Percentiles rank a stretch among this genome's conserved stretches.
phyloP scores from a whole-genome alignment of 2,113 vertebrate genomes.

The Indicator indicator region DNA sequence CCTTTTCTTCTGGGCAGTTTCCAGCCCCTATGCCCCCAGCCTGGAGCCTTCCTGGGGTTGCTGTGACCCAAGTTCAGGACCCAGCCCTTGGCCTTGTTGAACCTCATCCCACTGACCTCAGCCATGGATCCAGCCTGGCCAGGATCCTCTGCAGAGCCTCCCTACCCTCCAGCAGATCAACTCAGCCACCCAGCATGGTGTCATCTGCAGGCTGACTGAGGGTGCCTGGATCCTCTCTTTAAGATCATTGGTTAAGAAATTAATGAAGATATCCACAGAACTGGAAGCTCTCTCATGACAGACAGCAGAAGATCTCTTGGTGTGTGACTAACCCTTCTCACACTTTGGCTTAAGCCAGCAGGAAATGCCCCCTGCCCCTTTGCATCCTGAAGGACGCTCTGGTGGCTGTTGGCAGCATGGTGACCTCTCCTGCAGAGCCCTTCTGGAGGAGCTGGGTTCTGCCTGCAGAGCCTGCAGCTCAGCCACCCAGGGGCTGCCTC shows the following conservation, averaged over 20 bases:
- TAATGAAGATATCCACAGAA: neutral
- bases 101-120: neutral
- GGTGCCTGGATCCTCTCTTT: neutral
- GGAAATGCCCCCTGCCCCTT: neutral
- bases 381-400: neutral
- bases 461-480: neutral
- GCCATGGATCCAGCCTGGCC: neutral
- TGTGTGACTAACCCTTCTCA: neutral
- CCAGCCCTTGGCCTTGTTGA: neutral
- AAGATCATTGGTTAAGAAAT: neutral
- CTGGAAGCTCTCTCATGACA: neutral
- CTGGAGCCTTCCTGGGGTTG: neutral
- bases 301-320: neutral
- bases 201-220: neutral
- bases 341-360: neutral
- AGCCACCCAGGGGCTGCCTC: neutral
- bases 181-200: neutral
- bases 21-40: too few relatives aligned
- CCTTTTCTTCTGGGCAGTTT: neutral
- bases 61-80: neutral
- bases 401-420: neutral
- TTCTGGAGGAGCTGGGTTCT: neutral
- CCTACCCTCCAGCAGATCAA: neutral
- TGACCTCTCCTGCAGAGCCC: neutral
- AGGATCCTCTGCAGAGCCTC: neutral